Evolutionary conservation across 2,113 vertebrate species (phyloP).

Genomic region (Daubentonia madagascariensis): DNA sequence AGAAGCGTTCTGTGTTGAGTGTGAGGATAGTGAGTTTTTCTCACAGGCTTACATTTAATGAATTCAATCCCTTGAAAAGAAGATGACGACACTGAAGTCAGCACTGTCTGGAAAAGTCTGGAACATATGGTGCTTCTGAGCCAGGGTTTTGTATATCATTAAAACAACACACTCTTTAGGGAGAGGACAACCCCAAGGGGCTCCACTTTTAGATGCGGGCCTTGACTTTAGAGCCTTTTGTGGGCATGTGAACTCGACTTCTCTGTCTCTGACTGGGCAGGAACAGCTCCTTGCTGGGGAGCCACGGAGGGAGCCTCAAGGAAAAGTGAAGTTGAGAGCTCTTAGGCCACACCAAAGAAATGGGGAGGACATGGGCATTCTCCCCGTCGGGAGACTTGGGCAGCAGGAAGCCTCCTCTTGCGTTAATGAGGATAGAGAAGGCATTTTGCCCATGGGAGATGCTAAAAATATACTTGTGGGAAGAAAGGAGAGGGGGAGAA

Average conservation of each 20-base stretch:
- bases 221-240: background rate
- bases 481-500: background rate
- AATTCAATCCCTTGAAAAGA: background rate
- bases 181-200: background rate
- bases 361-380: rapidly evolving
- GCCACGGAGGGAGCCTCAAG: background rate
- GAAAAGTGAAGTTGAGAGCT: background rate
- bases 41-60: background rate
- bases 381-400: background rate
- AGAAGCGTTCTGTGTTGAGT: background rate
- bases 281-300: background rate
- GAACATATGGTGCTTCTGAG: background rate
- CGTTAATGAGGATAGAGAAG: background rate
- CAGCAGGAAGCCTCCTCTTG: background rate
- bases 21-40: background rate
- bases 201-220: background rate
- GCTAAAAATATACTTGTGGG: background rate
- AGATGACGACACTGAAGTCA: background rate
- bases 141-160: background rate
- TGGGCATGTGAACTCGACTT: background rate
- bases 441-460: background rate
- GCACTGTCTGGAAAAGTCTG: background rate
- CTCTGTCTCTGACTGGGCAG: background rate
- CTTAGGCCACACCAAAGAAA: background rate
- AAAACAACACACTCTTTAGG: background rate